Evolutionary conservation across 2,888 invertebrate genomes (phyloP), one percentile per base, ranked within the genome.

Genomic region (Dendrolimus houi): DNA sequence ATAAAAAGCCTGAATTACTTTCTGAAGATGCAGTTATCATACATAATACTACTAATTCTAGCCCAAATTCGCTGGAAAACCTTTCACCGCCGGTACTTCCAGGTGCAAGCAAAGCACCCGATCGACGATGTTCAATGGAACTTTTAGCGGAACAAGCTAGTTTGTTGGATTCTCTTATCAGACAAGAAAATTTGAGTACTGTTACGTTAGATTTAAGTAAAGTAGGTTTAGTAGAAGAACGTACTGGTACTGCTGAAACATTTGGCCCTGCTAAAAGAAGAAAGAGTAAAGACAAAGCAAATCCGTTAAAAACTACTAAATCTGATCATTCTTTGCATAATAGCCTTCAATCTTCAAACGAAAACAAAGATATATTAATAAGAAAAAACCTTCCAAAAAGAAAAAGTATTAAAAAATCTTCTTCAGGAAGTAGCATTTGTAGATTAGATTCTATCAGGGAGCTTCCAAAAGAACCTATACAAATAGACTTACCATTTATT

Each of bases 71-170:
- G 0, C 9, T 9, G 9, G 29, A 29, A 29, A 29, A 29, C 29
- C 29, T 29, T 29, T 47, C 47, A 10, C 9, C 9, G 8, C 9
- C 65, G 8, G 67, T 70, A 42, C 55, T 60, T 29, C 57, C 66
- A 14, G 59, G 56, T 40, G 64, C 59, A 54, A 79, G 65, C 63
- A 81, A 75, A 75, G 83, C 74, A 64, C 78, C 71, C 56, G 85
- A 92, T 55, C 82, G 92, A 69, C 82, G 93, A 67, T 91, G 91
- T 70, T 93, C 93, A 0, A 83, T 92, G 67, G 92, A 93, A 68
- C 79, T 92, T 64, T 80, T 92, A 64, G 91, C 91, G 54, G 92
- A 92, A 73, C 92, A 93, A 75, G 91, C 92, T 42, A 82, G 79
- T 65, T 71, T 92, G 58, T 80, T 92, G 58, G 92, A 92, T 68